Evolutionary conservation across 2,797 vertebrate species (phyloP).

Genomic region (Enteromius viviparus): DNA sequence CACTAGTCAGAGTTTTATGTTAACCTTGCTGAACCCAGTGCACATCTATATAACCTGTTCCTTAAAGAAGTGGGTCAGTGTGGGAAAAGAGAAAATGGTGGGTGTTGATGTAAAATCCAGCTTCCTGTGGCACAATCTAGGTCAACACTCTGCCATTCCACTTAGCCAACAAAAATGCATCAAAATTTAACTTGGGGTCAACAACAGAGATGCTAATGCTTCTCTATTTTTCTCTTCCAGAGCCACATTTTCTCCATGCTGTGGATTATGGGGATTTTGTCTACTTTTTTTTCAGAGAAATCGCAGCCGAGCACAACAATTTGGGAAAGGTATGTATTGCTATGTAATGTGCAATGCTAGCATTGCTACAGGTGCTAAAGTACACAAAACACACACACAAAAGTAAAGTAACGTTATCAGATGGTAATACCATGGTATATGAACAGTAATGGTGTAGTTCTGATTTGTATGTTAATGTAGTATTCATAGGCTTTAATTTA

Average conservation of each 20-base stretch:
- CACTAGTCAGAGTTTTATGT: not conserved
- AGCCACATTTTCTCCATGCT: slow-evolving; percentile 97
- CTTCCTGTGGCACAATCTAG: slow-evolving; percentile 72
- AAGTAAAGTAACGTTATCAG: not conserved
- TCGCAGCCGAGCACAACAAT: slow-evolving; percentile 96
- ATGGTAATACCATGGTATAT: not conserved
- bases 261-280: slow-evolving; percentile 97
- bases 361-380: not conserved
- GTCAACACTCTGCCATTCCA: slow-evolving; percentile 74
- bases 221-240: slow-evolving; percentile 72
- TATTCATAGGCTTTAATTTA: slow-evolving; percentile 21
- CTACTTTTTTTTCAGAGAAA: slow-evolving; percentile 99
- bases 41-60: slow-evolving; percentile 1
- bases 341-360: not conserved
- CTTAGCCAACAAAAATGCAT: slow-evolving; percentile 72
- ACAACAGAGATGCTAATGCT: slow-evolving; percentile 46
- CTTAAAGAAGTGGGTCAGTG: slow-evolving; percentile 14
- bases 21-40: not conserved
- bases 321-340: slow-evolving; percentile 89
- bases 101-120: slow-evolving; percentile 34
- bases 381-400: not conserved
- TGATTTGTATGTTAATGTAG: slow-evolving; percentile 20
- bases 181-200: slow-evolving; percentile 72
- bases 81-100: not conserved
- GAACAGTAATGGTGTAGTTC: not conserved